Evolutionary conservation across 2,888 invertebrate genomes (phyloP).

Genomic region (Thecophora atra): DNA sequence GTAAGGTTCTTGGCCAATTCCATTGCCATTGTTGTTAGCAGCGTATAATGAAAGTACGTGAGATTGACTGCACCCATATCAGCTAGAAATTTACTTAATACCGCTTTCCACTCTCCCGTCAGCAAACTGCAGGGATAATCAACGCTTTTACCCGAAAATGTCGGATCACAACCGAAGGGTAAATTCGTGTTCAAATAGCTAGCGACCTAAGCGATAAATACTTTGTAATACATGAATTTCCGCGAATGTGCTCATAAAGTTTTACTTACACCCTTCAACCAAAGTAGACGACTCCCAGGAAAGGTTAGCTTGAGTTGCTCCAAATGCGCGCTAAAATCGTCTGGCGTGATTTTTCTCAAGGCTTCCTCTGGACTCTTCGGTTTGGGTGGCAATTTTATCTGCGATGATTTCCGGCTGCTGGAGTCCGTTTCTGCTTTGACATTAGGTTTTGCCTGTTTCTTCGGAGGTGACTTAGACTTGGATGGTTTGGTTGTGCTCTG

Average conservation of each 20-base stretch:
- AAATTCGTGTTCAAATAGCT: conserved; percentile 57
- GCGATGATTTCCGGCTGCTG: conserved; percentile 30
- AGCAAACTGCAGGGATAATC: conserved; percentile 60
- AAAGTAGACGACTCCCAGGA: conserved; percentile 75
- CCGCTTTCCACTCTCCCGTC: conserved; percentile 50
- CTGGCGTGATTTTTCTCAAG: conserved; percentile 67
- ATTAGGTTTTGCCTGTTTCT: conserved; percentile 30
- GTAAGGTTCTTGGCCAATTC: conserved; percentile 75
- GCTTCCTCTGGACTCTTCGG: conserved; percentile 60
- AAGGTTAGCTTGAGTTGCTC: conserved; percentile 73
- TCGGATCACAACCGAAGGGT: conserved; percentile 58
- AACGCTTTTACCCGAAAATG: conserved; percentile 57
- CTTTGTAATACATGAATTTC: not conserved
- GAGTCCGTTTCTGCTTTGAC: not conserved
- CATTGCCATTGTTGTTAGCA: conserved; percentile 75
- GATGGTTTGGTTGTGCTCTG: conserved; percentile 40
- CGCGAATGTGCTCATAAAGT: not conserved
- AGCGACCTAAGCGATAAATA: conserved; percentile 49
- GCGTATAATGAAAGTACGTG: conserved; percentile 77
- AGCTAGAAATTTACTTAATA: conserved; percentile 63
- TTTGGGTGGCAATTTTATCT: conserved; percentile 46
- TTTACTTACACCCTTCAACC: conserved; percentile 75
- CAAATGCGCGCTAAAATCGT: conserved; percentile 69
- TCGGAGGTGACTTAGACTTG: conserved; percentile 44
- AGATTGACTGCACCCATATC: conserved; percentile 73